Evolutionary conservation across 2,888 invertebrate species (phyloP).

Genomic region (Gnatocerus cornutus): DNA sequence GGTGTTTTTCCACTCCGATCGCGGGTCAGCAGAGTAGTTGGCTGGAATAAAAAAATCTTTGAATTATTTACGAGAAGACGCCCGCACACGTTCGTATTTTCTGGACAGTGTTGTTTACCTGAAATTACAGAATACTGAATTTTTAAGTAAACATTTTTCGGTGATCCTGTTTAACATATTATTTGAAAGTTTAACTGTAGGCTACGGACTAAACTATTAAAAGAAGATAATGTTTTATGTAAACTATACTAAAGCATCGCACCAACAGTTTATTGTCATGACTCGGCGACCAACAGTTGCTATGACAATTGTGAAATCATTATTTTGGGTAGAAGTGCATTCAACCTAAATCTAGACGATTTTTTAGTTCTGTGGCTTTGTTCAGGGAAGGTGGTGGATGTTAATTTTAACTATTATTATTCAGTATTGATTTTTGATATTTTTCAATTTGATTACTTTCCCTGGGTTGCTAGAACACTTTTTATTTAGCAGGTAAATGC

Average conservation of each 20-base stretch:
- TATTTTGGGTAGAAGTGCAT: constrained; percentile 56
- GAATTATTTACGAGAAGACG: constrained; percentile 9
- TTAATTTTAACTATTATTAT: too few relatives aligned
- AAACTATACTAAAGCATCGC: constrained; percentile 18
- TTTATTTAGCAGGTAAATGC: too few relatives aligned
- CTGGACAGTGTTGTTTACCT: constrained; percentile 1
- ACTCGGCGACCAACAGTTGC: constrained; percentile 56
- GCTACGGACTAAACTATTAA: not conserved
- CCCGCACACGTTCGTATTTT: not conserved
- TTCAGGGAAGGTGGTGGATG: not conserved
- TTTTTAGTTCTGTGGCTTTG: constrained; percentile 7
- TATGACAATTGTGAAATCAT: constrained; percentile 63
- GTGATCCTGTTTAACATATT: too few relatives aligned
- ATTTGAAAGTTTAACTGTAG: too few relatives aligned
- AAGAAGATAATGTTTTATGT: constrained; percentile 10
- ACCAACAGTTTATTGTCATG: constrained; percentile 45
- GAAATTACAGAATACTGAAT: not conserved
- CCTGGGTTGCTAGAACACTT: too few relatives aligned
- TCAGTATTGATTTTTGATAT: not conserved
- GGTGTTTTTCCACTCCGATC: constrained; percentile 91
- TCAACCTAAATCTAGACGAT: constrained; percentile 49
- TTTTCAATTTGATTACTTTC: too few relatives aligned
- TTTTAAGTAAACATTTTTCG: too few relatives aligned
- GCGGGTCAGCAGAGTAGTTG: constrained; percentile 78
- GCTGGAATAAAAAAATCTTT: constrained; percentile 69